phyloP scores from a whole-genome alignment of 2,113 vertebrate genomes.

The Dasyornis broadbenti region DNA sequence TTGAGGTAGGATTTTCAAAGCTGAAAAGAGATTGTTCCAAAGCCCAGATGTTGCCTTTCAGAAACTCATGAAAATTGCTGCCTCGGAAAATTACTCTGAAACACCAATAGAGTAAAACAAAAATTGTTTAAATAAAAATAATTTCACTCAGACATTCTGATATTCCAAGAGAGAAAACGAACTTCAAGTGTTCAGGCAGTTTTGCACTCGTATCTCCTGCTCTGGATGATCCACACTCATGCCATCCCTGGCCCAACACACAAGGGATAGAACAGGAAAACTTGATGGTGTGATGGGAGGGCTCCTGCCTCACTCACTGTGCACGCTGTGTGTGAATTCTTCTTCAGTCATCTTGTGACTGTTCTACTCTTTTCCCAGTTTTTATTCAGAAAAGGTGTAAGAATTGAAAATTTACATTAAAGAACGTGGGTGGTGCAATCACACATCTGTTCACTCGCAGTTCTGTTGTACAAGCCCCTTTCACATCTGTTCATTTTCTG shows the following conservation, averaged over 20 bases:
- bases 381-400: background rate
- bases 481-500: background rate
- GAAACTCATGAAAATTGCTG: slow-evolving; percentile 37
- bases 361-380: background rate
- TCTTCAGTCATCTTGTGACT: background rate
- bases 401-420: background rate
- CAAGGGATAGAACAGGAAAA: background rate
- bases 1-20: slow-evolving; percentile 42
- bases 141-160: background rate
- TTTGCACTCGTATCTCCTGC: background rate
- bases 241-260: background rate
- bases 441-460: rapidly evolving
- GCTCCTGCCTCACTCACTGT: background rate
- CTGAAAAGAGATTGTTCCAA: slow-evolving; percentile 40
- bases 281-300: background rate
- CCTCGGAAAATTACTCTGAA: slow-evolving; percentile 37
- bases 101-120: slow-evolving; percentile 20
- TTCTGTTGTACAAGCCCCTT: background rate
- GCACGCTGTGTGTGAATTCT: background rate
- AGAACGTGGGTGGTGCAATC: background rate
- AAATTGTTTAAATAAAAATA: slow-evolving; percentile 21
- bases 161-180: background rate
- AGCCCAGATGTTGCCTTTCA: slow-evolving; percentile 59
- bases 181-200: background rate
- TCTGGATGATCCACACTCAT: background rate